Evolutionary conservation across 1,140 invertebrate genomes (phyloP), one percentile per base, ranked within the genome.

Genomic region (Rhynchophorus ferrugineus): DNA sequence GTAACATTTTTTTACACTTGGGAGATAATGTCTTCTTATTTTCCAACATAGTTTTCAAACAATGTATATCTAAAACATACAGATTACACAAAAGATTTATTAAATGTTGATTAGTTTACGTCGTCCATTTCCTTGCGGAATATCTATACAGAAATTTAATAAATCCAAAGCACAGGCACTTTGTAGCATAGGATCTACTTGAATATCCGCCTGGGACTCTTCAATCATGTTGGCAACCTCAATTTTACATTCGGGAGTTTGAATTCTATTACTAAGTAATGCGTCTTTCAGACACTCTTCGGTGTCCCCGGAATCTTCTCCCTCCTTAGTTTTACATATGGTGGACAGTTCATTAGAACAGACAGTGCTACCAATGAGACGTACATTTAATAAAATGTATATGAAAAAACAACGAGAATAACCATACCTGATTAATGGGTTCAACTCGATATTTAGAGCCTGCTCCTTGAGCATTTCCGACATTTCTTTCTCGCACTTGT

Each of bases 201-300:
- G 83, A 46, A 90, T 91, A 62, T 91, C 89, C 0, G 86, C 83
- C 64, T 82, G 82, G 1, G 80, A 78, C 69, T 88, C 84, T 63
- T 87, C 83, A 54, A 91, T 86, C 54, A 89, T 73, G 71, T 81
- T 77, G 1, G 87, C 88, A 19, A 98, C 81, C 75, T 95, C 89
- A 50, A 84, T 66, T 44, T 74, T 69, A 69, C 91, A 94, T 58
- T 82, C 81, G 11, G 78, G 75, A 49, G 79, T 83, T 60, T 81
- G 81, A 9, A 90, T 83, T 70, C 79, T 78, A 64, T 81, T 82
- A 62, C 77, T 77, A 48, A 80, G 71, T 53, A 90, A 82, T 57
- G 80, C 85, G 66, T 80, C 80, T 71, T 95, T 95, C 8, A 97
- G 73, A 73, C 93, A 97, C 73, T 95, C 91, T 68, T 91, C 87